Percentiles rank a stretch among this genome's conserved stretches.
These are phyloP conservation scores for Metacarcinus magister DNA, from an alignment of 2,888 invertebrate genomes.

Conservation along the genomic window DNA sequence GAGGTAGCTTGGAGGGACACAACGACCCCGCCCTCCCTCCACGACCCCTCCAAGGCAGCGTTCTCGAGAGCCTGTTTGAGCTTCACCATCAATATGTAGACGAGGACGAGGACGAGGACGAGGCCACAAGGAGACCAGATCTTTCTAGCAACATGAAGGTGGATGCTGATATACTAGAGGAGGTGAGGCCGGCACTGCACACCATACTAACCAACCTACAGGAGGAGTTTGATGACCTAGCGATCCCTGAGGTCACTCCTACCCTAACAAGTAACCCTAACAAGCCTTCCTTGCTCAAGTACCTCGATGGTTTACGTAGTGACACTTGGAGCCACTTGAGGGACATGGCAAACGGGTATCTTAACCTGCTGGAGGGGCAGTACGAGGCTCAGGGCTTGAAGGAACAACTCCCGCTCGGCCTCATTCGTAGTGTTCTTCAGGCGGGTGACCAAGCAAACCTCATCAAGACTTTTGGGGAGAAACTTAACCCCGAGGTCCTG, in stretches of 20 bases:
- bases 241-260: neutral
- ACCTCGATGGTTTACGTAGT: constrained; percentile 58
- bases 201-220: neutral
- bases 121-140: neutral
- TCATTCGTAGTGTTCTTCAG: constrained; percentile 67
- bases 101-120: neutral
- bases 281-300: constrained; percentile 31
- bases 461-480: constrained; percentile 66
- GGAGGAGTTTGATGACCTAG: neutral
- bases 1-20: neutral
- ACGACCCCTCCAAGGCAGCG: neutral
- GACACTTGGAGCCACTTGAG: constrained; percentile 74
- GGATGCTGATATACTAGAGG: neutral
- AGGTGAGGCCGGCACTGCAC: neutral
- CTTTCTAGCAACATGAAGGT: neutral
- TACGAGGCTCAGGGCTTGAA: constrained; percentile 51
- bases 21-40: neutral
- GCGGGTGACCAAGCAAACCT: constrained; percentile 72
- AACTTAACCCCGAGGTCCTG: constrained; percentile 63
- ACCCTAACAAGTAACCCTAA: too few species aligned
- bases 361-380: constrained; percentile 54
- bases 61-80: constrained; percentile 60
- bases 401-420: constrained; percentile 46
- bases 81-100: constrained; percentile 42
- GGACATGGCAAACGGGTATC: constrained; percentile 54